Base-by-base conservation (phyloP, 2,888 invertebrate genomes). In the Hydrotaea cyrtoneurina region DNA sequence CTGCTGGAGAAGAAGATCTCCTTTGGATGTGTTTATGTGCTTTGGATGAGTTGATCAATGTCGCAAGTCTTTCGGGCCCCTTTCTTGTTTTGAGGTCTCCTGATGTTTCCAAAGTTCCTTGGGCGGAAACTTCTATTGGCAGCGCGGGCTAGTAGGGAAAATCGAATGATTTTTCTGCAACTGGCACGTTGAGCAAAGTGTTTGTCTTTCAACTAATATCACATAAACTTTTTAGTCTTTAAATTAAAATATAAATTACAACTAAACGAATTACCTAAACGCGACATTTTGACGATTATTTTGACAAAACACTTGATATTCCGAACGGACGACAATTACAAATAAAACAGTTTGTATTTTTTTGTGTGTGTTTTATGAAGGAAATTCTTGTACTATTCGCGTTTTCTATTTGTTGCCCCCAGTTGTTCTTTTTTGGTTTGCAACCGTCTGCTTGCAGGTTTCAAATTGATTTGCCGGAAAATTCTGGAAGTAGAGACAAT, bases 141-240 rank as follows among this genome's bases (percentile, higher is more conserved):
- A 55, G 73, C 53, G n/a, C 21, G 50, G 31, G 23, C 50, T 36
- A 19, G 55, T n/a, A 73, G 55, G 31, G 62, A 17, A 62, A 17
- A 62, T 62, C 62, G n/a, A 31, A 39, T 7, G 59, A 7, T 4
- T 31, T 31, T 31, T 31, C 31, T 31, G 31, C 31, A 31, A 59
- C 62, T 62, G 59, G 74, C 64, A 10, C n/a, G 46, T 39, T 66
- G 66, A 64, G 55, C 78, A 80, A 76, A 64, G 46, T 64, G 64
- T 79, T 23, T 7, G 50, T 59, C 72, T 87, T 87, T 86, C 84
- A 88, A 86, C 86, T 86, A 89, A 88, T 88, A 88, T 88, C 88
- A 88, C 88, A 88, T 85, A 86, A 88, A 89, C 88, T 89, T 89
- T 90, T 89, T 91, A 91, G 91, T 91, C 91, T 91, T 87, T 91